phyloP scores from a whole-genome alignment of 2,113 vertebrate genomes.

The Zeus faber region DNA sequence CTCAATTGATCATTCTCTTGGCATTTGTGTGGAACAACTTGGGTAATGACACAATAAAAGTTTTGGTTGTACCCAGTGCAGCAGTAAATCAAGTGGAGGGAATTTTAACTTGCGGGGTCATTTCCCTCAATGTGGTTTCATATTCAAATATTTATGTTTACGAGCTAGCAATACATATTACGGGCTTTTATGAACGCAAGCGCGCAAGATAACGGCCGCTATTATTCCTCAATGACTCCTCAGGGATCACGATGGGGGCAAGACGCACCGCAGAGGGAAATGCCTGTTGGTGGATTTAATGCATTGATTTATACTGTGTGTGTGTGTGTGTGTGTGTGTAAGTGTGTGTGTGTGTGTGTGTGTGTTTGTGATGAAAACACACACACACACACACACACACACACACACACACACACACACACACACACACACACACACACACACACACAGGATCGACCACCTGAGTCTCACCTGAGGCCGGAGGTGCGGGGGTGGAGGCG shows the following conservation, averaged over 20 bases:
- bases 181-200: conserved; percentile 27
- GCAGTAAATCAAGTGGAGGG: conserved; percentile 39
- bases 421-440: too few species aligned
- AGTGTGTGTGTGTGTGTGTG: background rate
- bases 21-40: conserved; percentile 33
- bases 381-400: too few species aligned
- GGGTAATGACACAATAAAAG: conserved; percentile 47
- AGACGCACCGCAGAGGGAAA: too few species aligned
- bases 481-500: conserved; percentile 21
- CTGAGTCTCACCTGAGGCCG: conserved; percentile 60
- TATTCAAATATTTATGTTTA: conserved; percentile 56
- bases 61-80: conserved; percentile 34
- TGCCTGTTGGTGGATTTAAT: too few species aligned
- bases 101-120: conserved; percentile 43
- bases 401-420: too few species aligned
- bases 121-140: conserved; percentile 44
- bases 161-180: conserved; percentile 44
- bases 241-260: background rate
- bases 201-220: conserved; percentile 31
- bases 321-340: background rate
- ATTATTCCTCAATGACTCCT: conserved; percentile 10
- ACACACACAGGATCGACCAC: too few species aligned
- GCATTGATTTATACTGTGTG: background rate
- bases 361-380: background rate
- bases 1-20: conserved; percentile 33